Conservation (phyloP, 1,140 invertebrate species). For the Oreohelix idahoensis region DNA sequence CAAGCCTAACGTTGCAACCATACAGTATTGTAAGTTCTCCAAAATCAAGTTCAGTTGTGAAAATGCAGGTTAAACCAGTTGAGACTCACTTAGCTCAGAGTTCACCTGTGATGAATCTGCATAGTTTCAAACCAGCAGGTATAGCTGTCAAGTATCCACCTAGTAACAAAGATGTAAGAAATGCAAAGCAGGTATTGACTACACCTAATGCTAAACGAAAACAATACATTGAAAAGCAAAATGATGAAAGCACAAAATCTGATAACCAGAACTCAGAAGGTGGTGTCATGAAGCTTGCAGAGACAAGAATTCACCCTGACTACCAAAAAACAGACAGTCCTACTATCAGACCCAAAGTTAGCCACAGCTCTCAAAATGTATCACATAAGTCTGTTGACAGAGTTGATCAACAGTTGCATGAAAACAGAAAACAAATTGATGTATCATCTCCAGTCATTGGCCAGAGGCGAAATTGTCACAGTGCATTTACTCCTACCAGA, state of each 20-base stretch:
- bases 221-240: background rate
- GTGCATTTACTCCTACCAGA: background rate
- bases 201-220: background rate
- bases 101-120: constrained; percentile 21
- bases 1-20: background rate
- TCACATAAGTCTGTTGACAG: constrained; percentile 32
- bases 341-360: background rate
- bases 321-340: background rate
- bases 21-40: constrained; percentile 17
- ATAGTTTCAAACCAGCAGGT: constrained; percentile 28
- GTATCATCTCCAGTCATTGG: constrained; percentile 29
- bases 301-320: background rate
- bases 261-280: background rate
- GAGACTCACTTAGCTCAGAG: constrained; percentile 35
- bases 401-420: constrained; percentile 37
- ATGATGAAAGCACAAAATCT: background rate
- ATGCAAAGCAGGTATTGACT: background rate
- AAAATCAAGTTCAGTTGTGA: constrained; percentile 2
- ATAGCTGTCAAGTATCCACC: constrained; percentile 1
- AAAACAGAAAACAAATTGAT: constrained; percentile 41
- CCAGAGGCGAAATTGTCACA: background rate
- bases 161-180: background rate
- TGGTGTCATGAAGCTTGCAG: constrained; percentile 1
- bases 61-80: constrained; percentile 26
- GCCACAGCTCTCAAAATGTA: background rate